Evolutionary conservation across 2,888 invertebrate genomes (phyloP), one percentile per base, ranked within the genome.

Genomic region (Priocnemis perturbator): DNA sequence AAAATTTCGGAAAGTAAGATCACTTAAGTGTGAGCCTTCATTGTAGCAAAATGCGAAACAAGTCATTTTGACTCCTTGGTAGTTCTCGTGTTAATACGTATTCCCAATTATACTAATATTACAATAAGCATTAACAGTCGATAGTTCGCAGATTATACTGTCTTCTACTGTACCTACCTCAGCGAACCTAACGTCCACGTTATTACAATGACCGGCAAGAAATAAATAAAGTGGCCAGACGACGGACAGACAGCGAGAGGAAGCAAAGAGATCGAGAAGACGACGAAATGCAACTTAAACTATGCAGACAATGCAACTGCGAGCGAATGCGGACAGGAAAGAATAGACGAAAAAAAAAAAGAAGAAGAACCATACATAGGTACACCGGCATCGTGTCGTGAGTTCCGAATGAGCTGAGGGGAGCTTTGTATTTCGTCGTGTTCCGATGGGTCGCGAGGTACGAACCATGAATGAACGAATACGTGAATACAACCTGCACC

Each of bases 401-500:
- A 78, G 84, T 85, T 73, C 81, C 79, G 79, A 84, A 84, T 80
- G 85, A 85, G 81, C 74, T 72, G 73, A 73, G 73, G 76, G 37
- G 14, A 37, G 77, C 78, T 82, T 84, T 83, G 81, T 79, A 79
- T 76, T 66, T 68, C 74, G 74, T 77, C 79, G 72, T 57, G 21
- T 37, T 23, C 21, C 55, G 9, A 26, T 19, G 44, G 57, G 15
- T 37, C 26, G 59, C 62, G 53, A 60, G 55, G 62, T 79, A 82
- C 79, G 79, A 81, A 80, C 78, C 81, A 85, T 84, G 86, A 84
- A 85, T 85, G 86, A 84, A 83, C 79, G 78, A 81, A 79, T 78
- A 83, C 83, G 85, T 86, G 86, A 86, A 87, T 86, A 85, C 85
- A 87, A 87, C 86, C 87, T 86, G 87, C 82, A 81, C 77, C 79